Evolutionary conservation across 2,113 vertebrate genomes (phyloP).

Genomic region (Coracopsis vasa): DNA sequence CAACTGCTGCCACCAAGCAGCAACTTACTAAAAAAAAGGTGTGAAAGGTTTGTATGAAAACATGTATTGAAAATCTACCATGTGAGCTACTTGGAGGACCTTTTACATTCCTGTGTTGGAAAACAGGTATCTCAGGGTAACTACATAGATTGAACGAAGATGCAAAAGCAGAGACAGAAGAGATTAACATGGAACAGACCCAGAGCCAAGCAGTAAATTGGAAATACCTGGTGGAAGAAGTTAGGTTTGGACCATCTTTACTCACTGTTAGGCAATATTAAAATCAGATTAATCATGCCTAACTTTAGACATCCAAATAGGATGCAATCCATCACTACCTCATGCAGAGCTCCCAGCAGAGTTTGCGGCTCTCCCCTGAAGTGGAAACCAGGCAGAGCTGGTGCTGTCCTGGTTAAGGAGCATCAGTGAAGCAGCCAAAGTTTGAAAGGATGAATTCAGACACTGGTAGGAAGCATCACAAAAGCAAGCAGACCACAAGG

Average conservation of each 20-base stretch:
- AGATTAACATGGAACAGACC: not conserved
- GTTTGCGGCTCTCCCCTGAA: not conserved
- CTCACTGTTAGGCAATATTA: not conserved
- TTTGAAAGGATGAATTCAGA: not conserved
- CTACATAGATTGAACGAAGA: not conserved
- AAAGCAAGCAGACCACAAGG: not conserved
- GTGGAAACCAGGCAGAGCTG: fast-evolving
- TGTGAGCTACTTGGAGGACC: not conserved
- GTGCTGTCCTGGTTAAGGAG: no score
- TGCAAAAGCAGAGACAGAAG: not conserved
- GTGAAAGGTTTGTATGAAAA: not conserved
- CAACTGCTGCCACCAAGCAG: not conserved
- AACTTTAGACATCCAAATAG: not conserved
- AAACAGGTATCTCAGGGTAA: not conserved
- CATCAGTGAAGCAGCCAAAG: not conserved
- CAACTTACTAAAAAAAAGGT: not conserved
- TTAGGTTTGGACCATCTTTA: not conserved
- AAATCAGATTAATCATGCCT: not conserved
- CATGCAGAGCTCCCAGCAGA: fast-evolving
- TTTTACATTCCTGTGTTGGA: not conserved
- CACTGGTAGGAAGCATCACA: not conserved
- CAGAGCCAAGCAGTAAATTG: not conserved
- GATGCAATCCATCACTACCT: not conserved
- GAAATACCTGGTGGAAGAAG: not conserved
- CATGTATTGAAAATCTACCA: not conserved